Conservation (phyloP, 2,888 invertebrate genomes). For the Ornithoptera alexandrae region DNA sequence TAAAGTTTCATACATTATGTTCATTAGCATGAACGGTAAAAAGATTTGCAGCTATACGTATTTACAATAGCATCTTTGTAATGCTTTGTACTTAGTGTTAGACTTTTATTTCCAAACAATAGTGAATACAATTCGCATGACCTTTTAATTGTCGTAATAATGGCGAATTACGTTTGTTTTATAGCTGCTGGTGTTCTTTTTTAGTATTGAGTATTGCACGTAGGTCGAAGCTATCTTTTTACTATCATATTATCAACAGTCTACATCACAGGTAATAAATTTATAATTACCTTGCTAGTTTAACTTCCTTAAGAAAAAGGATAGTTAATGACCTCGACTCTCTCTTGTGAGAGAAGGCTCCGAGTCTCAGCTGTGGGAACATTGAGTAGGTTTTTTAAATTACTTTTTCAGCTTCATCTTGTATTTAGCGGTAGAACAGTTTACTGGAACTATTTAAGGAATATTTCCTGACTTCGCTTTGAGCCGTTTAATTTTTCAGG, state of each 20-base stretch:
- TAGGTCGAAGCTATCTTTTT: too few relatives aligned
- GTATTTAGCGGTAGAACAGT: conserved; percentile 5
- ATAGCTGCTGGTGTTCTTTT: conserved; percentile 11
- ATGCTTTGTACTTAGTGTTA: conserved; percentile 12
- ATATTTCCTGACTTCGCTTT: conserved; percentile 1
- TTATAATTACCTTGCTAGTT: too few relatives aligned
- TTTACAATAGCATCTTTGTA: conserved; percentile 15
- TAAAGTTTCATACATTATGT: too few relatives aligned
- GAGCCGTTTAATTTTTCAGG: conserved; percentile 19
- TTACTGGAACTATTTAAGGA: conserved; percentile 9
- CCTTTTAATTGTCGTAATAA: conserved; percentile 17
- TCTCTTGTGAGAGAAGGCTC: too few relatives aligned
- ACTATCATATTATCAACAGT: too few relatives aligned
- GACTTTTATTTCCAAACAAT: conserved; percentile 23
- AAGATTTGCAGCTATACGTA: background rate
- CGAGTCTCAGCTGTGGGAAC: too few relatives aligned
- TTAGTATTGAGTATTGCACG: background rate
- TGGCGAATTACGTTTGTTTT: conserved; percentile 3
- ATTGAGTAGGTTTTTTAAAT: too few relatives aligned
- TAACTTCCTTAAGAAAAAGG: too few relatives aligned
- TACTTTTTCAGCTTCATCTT: conserved; percentile 1
- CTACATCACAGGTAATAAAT: too few relatives aligned
- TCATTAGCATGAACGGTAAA: too few relatives aligned
- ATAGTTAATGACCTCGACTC: too few relatives aligned
- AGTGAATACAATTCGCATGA: conserved; percentile 22